Conservation (phyloP, 2,113 vertebrate species). For the Elgaria multicarinata region DNA sequence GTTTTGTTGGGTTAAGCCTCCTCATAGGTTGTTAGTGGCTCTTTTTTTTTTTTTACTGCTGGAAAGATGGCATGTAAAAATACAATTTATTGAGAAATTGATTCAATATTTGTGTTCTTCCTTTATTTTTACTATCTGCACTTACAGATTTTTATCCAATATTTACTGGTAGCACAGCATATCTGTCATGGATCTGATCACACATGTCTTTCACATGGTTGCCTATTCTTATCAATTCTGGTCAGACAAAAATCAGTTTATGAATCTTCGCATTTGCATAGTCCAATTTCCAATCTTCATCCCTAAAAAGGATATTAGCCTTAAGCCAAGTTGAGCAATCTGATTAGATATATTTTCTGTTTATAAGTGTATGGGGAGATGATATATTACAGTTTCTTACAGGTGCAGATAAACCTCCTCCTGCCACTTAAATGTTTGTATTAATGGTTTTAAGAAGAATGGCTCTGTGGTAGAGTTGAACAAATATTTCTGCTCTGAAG, state of each 20-base stretch:
- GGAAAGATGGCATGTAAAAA: too few species aligned
- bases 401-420: slow-evolving; percentile 18
- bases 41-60: too few species aligned
- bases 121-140: too few species aligned
- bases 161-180: neutral
- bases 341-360: slow-evolving; percentile 36
- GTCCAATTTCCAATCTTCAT: neutral
- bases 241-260: neutral
- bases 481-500: slow-evolving; percentile 15
- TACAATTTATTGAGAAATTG: too few species aligned
- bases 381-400: slow-evolving; percentile 29
- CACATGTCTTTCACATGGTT: neutral
- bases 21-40: too few species aligned
- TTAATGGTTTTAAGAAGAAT: slow-evolving; percentile 17
- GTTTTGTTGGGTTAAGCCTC: too few species aligned
- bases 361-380: slow-evolving; percentile 28
- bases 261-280: neutral
- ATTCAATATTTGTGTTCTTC: too few species aligned
- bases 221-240: neutral
- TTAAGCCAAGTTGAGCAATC: slow-evolving; percentile 25
- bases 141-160: too few species aligned
- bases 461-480: slow-evolving; percentile 15
- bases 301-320: neutral
- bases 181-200: neutral
- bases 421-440: slow-evolving; percentile 26